Conservation (phyloP, 2,113 vertebrate species). For the Scolopax mira region DNA sequence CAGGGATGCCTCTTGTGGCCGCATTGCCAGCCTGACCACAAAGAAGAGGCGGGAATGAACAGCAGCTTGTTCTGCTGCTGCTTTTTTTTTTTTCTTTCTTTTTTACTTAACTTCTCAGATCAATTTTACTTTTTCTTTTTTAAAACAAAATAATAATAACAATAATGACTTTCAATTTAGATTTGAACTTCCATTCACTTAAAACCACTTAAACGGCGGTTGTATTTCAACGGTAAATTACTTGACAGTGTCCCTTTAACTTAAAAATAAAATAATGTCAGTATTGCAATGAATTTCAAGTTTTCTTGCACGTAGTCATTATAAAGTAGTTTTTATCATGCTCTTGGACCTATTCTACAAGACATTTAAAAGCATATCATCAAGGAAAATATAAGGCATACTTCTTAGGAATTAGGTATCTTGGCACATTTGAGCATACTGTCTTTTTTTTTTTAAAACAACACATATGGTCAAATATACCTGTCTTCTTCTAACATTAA, state of each 20-base stretch:
- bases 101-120: conserved; percentile 27
- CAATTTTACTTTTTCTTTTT: background rate
- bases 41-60: conserved; percentile 69
- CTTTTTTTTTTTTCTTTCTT: background rate
- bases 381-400: conserved; percentile 82
- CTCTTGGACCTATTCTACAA: conserved; percentile 77
- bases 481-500: conserved; percentile 66
- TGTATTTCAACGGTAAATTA: conserved; percentile 61
- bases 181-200: background rate
- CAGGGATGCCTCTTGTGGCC: conserved; percentile 52
- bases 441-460: conserved; percentile 71
- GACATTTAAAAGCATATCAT: conserved; percentile 77
- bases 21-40: conserved; percentile 15
- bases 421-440: conserved; percentile 85
- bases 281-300: conserved; percentile 83
- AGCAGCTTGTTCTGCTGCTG: conserved; percentile 1
- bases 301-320: conserved; percentile 78
- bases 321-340: conserved; percentile 76
- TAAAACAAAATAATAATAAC: background rate
- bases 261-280: conserved; percentile 72
- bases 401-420: conserved; percentile 74
- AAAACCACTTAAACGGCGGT: conserved; percentile 36
- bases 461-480: conserved; percentile 82
- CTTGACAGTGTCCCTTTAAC: conserved; percentile 82
- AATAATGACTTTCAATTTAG: conserved; percentile 45